These are phyloP conservation scores for Agrilus cyanescens DNA, from an alignment of 2,888 invertebrate species.

Conservation along the genomic window DNA sequence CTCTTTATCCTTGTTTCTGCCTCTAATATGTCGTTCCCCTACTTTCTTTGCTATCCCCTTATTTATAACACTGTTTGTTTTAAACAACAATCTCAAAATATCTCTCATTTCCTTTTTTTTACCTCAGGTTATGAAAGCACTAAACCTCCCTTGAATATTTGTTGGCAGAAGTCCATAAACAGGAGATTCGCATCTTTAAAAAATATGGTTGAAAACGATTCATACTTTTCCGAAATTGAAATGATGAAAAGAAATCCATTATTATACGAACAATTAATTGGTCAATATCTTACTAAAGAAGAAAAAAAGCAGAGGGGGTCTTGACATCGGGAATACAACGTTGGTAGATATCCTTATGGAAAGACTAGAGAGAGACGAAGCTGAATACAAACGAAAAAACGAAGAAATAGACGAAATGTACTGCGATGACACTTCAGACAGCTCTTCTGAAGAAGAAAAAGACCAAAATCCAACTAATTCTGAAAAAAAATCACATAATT, in stretches of 20 bases:
- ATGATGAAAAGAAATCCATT: slow-evolving; percentile 90
- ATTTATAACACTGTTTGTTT: too few species aligned
- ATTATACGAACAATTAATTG: slow-evolving; percentile 81
- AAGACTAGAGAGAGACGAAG: slow-evolving; percentile 63
- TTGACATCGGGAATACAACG: slow-evolving; percentile 39
- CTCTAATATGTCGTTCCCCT: too few species aligned
- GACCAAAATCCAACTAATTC: slow-evolving; percentile 16
- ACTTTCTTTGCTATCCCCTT: too few species aligned
- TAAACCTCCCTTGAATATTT: too few species aligned
- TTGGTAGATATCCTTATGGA: slow-evolving; percentile 70
- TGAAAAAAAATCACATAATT: neutral
- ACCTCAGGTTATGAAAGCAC: too few species aligned
- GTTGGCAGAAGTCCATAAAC: too few species aligned
- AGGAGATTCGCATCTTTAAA: slow-evolving; percentile 73
- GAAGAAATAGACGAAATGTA: slow-evolving; percentile 38
- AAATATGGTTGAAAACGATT: slow-evolving; percentile 51
- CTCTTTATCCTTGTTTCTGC: too few species aligned
- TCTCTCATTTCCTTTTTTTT: too few species aligned
- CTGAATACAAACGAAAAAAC: slow-evolving; percentile 47
- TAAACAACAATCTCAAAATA: too few species aligned
- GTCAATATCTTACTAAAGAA: slow-evolving; percentile 68
- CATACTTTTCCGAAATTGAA: slow-evolving; percentile 82
- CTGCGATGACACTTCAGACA: slow-evolving; percentile 16
- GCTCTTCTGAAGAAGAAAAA: slow-evolving; percentile 23
- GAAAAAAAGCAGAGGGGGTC: slow-evolving; percentile 57